These are phyloP conservation scores for Muschampia plurimacula DNA, from an alignment of 2,888 invertebrate species.

Conservation along the genomic window DNA sequence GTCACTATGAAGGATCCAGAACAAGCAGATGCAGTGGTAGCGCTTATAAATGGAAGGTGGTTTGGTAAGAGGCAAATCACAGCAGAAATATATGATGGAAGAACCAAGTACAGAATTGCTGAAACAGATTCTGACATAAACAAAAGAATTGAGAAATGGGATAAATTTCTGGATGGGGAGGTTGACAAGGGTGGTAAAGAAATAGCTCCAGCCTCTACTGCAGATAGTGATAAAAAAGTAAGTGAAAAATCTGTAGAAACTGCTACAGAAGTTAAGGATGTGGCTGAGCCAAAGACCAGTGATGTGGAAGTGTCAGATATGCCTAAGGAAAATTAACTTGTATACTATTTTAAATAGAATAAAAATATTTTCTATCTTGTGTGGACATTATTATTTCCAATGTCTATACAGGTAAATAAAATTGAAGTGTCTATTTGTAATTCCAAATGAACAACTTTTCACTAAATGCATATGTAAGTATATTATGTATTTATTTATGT, in stretches of 20 bases:
- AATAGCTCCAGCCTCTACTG: not conserved
- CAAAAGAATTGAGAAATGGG: constrained; percentile 94
- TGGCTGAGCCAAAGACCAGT: not conserved
- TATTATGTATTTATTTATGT: too few relatives aligned
- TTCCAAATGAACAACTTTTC: too few relatives aligned
- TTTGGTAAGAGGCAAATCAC: constrained; percentile 94
- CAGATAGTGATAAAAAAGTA: constrained; percentile 34
- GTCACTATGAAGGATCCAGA: constrained; percentile 96
- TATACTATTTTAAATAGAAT: not conserved
- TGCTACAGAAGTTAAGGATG: not conserved
- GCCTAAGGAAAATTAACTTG: not conserved
- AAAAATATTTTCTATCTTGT: constrained; percentile 1
- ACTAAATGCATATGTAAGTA: too few relatives aligned
- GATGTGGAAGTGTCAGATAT: constrained; percentile 2
- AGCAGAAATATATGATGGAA: constrained; percentile 98
- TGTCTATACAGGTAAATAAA: too few relatives aligned
- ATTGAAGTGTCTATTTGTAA: too few relatives aligned
- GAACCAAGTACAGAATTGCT: constrained; percentile 95
- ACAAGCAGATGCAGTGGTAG: constrained; percentile 95
- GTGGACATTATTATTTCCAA: not conserved
- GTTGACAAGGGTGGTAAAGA: constrained; percentile 50
- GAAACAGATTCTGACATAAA: constrained; percentile 96
- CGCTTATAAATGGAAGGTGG: constrained; percentile 94
- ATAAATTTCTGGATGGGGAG: constrained; percentile 90
- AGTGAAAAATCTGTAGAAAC: not conserved